phyloP scores from a whole-genome alignment of 2,888 invertebrate genomes.

The Argynnis bischoffii region DNA sequence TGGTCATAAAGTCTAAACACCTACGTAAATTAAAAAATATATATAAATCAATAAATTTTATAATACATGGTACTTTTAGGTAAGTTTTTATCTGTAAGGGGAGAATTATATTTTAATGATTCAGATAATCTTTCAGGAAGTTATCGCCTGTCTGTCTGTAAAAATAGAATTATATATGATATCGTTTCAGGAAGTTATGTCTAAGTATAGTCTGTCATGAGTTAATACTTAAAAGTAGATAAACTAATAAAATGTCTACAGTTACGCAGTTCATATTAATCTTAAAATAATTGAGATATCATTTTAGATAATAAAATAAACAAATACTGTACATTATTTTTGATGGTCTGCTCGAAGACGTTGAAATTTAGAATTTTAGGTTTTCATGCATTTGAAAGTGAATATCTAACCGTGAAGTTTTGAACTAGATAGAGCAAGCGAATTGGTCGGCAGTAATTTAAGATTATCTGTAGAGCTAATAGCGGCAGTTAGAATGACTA shows the following conservation, averaged over 20 bases:
- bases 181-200: background rate
- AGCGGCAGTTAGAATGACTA: slow-evolving; percentile 69
- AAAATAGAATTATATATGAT: background rate
- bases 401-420: background rate
- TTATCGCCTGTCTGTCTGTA: too few relatives aligned
- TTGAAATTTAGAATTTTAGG: too few relatives aligned
- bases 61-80: too few relatives aligned
- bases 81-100: too few relatives aligned
- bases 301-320: too few relatives aligned
- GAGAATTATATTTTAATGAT: too few relatives aligned
- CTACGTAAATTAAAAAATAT: background rate
- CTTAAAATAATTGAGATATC: too few relatives aligned
- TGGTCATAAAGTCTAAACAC: too few relatives aligned
- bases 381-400: too few relatives aligned
- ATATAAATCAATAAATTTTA: background rate
- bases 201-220: background rate
- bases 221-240: background rate
- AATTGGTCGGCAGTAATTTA: slow-evolving; percentile 25
- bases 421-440: background rate
- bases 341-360: too few relatives aligned
- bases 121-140: too few relatives aligned
- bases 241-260: background rate
- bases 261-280: background rate
- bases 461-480: slow-evolving; percentile 54
- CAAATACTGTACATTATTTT: too few relatives aligned